Percentiles rank a stretch among this genome's conserved stretches.
Evolutionary conservation across 2,797 vertebrate species (phyloP).

Genomic region (Ptychadena robeensis): DNA sequence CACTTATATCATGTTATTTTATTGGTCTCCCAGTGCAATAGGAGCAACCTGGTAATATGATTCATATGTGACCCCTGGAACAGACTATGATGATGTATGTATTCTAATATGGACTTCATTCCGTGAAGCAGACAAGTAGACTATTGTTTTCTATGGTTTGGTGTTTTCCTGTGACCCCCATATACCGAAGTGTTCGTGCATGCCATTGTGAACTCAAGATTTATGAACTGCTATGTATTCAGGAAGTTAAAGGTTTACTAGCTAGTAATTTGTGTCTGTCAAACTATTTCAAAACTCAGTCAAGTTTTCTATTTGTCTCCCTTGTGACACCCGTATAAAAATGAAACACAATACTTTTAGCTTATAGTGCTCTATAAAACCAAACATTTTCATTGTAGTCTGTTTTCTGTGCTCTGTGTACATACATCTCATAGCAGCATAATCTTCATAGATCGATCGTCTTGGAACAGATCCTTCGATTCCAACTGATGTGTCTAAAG

Average conservation of each 20-base stretch:
- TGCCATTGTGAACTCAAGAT: neutral
- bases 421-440: no score
- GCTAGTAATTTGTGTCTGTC: neutral
- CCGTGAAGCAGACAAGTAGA: conserved; percentile 14
- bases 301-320: no score
- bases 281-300: neutral
- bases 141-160: conserved; percentile 10
- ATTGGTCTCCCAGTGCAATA: neutral
- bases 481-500: no score
- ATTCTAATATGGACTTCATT: conserved; percentile 17
- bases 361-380: no score
- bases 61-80: conserved; percentile 35
- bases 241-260: neutral
- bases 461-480: no score
- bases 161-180: conserved; percentile 3
- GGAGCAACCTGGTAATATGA: conserved; percentile 23
- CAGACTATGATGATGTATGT: conserved; percentile 4
- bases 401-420: no score
- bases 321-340: no score
- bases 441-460: no score
- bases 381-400: no score
- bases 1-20: neutral
- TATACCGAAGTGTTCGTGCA: neutral
- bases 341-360: no score
- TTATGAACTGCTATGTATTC: neutral